Percentiles rank a stretch among this genome's conserved stretches.
Evolutionary conservation across 2,888 invertebrate species (phyloP).

Genomic region (Gordius sp.): DNA sequence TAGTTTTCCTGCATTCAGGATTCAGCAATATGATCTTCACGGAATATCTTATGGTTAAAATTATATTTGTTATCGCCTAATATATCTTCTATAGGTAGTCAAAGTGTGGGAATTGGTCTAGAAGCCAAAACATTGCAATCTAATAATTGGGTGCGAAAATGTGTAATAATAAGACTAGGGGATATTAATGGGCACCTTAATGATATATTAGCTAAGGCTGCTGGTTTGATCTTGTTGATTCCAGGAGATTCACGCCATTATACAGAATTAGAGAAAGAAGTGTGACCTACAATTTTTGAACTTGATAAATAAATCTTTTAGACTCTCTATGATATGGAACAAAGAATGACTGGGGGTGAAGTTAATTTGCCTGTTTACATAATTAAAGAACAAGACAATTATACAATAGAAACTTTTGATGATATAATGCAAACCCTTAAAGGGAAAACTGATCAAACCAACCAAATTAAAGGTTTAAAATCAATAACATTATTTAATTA

Average conservation of each 20-base stretch:
- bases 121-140: not conserved
- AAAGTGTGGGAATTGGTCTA: slow-evolving; percentile 1
- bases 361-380: not conserved
- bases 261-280: slow-evolving; percentile 1
- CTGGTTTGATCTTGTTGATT: not conserved
- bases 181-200: not conserved
- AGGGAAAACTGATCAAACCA: not conserved
- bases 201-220: slow-evolving; percentile 1
- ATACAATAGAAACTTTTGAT: no score
- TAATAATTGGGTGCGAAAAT: slow-evolving; percentile 1
- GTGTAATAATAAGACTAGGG: not conserved
- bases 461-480: not conserved
- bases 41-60: slow-evolving; percentile 11
- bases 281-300: not conserved
- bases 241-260: not conserved
- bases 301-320: slow-evolving; percentile 2
- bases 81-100: slow-evolving; percentile 7
- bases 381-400: not conserved
- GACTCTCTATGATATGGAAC: not conserved
- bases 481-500: not conserved
- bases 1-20: not conserved
- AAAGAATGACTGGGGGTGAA: not conserved
- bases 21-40: slow-evolving; percentile 7
- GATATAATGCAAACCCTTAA: no score
- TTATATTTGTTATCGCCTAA: not conserved